Conservation (phyloP, 2,888 invertebrate species). For the Conops quadrifasciatus region DNA sequence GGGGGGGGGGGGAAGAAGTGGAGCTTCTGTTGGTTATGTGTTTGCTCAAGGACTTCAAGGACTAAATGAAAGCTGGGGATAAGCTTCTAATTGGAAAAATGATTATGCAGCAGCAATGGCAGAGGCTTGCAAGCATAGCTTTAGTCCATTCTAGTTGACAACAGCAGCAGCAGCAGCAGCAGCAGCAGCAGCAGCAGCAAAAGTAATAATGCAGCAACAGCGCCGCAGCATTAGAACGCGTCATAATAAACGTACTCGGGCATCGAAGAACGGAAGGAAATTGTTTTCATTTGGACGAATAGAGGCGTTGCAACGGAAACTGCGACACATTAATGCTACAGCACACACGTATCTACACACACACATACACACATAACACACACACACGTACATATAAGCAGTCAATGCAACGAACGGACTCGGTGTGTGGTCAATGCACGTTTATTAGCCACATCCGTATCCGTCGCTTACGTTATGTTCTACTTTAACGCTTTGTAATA, state of each 20-base stretch:
- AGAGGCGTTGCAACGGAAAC: slow-evolving; percentile 25
- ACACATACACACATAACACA: neutral
- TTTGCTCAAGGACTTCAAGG: neutral
- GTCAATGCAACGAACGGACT: slow-evolving; percentile 13
- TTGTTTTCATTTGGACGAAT: slow-evolving; percentile 24
- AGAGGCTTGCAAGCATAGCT: neutral
- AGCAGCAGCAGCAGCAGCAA: neutral
- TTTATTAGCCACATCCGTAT: slow-evolving; percentile 2
- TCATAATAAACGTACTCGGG: neutral
- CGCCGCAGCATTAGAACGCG: neutral
- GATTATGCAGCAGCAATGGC: neutral
- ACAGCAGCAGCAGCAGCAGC: neutral
- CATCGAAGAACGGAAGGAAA: slow-evolving; percentile 26
- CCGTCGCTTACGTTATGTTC: too few species aligned
- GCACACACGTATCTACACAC: too few species aligned
- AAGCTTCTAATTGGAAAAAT: neutral
- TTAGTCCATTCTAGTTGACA: neutral
- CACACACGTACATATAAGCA: slow-evolving; percentile 6
- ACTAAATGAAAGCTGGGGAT: neutral
- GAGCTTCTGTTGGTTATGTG: neutral
- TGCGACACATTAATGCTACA: too few species aligned
- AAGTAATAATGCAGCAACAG: neutral
- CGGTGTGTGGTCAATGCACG: slow-evolving; percentile 37
- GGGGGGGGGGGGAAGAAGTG: neutral
- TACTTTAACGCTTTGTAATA: neutral